phyloP scores from a whole-genome alignment of 2,113 vertebrate genomes.

The Neolamprologus brichardi region DNA sequence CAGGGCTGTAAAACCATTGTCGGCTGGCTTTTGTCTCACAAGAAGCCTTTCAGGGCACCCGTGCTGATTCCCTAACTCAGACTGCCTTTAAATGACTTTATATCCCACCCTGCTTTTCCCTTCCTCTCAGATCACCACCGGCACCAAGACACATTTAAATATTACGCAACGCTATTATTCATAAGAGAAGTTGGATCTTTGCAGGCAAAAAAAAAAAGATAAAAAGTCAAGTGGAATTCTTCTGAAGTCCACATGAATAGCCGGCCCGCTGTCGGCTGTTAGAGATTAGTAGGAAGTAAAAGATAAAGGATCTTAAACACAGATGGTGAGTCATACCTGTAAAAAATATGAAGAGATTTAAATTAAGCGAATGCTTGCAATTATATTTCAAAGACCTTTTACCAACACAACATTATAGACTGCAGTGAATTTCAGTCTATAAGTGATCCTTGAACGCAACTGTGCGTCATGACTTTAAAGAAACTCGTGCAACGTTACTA shows the following conservation, averaged over 20 bases:
- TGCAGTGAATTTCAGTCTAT: neutral
- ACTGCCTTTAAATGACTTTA: neutral
- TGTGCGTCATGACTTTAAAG: neutral
- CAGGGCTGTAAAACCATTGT: conserved; percentile 14
- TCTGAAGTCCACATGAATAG: neutral
- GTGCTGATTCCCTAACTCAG: neutral
- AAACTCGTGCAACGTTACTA: neutral
- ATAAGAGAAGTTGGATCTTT: neutral
- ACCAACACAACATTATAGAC: neutral
- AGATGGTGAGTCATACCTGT: neutral
- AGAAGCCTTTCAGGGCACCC: conserved; percentile 19
- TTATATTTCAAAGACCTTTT: neutral
- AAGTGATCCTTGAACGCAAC: neutral
- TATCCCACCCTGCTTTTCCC: neutral
- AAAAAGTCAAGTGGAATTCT: neutral
- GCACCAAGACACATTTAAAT: conserved; percentile 34
- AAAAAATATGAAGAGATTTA: neutral
- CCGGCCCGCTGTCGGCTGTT: neutral
- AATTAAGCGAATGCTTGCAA: neutral
- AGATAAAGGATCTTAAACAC: conserved; percentile 18
- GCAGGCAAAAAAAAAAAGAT: neutral
- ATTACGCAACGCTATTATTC: conserved; percentile 19
- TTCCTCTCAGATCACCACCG: neutral
- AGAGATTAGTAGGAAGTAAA: conserved; percentile 14
- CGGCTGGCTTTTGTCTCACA: conserved; percentile 15